A percentile compares a stretch with the other conserved stretches of the same genome.
phyloP scores from a whole-genome alignment of 2,888 invertebrate genomes.

The Entomobrya multifasciata region DNA sequence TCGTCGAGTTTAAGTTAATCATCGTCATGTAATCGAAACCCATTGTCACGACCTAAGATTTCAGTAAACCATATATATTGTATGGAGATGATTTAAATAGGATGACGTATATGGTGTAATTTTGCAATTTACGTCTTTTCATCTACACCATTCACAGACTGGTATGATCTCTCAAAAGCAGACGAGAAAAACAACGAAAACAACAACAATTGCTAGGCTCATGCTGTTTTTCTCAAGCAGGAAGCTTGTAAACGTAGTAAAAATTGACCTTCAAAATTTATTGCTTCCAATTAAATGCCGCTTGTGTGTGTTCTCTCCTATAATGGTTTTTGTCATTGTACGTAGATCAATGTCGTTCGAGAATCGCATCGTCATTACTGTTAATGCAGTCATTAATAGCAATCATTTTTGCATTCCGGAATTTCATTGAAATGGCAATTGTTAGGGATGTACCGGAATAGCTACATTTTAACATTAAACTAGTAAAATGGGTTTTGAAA shows the following conservation, averaged over 20 bases:
- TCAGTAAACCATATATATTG: no score
- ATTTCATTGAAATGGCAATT: neutral
- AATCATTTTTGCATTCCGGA: neutral
- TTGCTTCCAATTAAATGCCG: slow-evolving; percentile 66
- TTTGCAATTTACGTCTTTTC: neutral
- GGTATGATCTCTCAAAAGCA: slow-evolving; percentile 37
- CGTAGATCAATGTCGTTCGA: slow-evolving; percentile 47
- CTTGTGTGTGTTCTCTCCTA: slow-evolving; percentile 42
- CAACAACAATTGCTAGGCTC: slow-evolving; percentile 40
- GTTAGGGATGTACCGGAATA: neutral
- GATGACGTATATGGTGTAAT: neutral
- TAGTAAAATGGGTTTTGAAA: no score
- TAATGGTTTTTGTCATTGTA: slow-evolving; percentile 21
- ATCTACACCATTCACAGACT: slow-evolving; percentile 29
- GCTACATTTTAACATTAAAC: no score
- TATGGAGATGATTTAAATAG: neutral
- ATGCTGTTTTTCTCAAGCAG: slow-evolving; percentile 61
- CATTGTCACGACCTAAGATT: no score
- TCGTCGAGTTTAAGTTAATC: no score
- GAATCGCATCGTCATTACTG: slow-evolving; percentile 13
- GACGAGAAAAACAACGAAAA: slow-evolving; percentile 34
- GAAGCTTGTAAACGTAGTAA: slow-evolving; percentile 59
- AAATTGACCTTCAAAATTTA: slow-evolving; percentile 71
- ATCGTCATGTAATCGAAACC: no score
- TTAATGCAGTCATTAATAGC: neutral